These are phyloP conservation scores for Trissolcus japonicus DNA, from an alignment of 2,888 invertebrate species.

Conservation along the genomic window DNA sequence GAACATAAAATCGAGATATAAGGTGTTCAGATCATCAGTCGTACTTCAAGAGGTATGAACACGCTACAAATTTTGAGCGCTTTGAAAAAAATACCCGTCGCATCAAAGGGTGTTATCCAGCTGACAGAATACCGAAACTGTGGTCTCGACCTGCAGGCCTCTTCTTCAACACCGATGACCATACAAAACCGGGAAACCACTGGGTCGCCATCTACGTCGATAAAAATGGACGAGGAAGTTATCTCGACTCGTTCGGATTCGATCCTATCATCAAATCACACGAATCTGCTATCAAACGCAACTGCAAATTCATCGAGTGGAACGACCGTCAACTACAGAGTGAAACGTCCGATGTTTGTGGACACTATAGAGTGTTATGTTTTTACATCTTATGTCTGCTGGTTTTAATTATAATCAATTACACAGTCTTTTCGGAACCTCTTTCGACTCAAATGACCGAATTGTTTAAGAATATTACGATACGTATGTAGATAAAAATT, in stretches of 20 bases:
- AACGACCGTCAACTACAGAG: background rate
- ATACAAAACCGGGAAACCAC: background rate
- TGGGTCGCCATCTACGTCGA: conserved; percentile 3
- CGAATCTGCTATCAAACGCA: background rate
- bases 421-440: too few species aligned
- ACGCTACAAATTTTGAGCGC: too few species aligned
- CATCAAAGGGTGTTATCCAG: conserved; percentile 10
- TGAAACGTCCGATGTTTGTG: conserved; percentile 3
- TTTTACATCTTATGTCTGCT: conserved; percentile 1
- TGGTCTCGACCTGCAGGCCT: background rate
- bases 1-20: too few species aligned
- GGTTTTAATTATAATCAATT: background rate
- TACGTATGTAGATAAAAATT: too few species aligned
- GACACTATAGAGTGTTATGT: background rate
- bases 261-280: background rate
- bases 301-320: conserved; percentile 4
- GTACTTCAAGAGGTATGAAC: too few species aligned
- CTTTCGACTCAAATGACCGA: too few species aligned
- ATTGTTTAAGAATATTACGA: too few species aligned
- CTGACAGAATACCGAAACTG: background rate
- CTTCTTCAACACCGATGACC: background rate
- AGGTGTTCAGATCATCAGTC: too few species aligned
- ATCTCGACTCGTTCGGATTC: background rate
- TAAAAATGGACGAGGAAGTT: background rate
- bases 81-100: background rate